These are phyloP conservation scores for Rhingia rostrata DNA, from an alignment of 2,888 invertebrate genomes.

Conservation along the genomic window DNA sequence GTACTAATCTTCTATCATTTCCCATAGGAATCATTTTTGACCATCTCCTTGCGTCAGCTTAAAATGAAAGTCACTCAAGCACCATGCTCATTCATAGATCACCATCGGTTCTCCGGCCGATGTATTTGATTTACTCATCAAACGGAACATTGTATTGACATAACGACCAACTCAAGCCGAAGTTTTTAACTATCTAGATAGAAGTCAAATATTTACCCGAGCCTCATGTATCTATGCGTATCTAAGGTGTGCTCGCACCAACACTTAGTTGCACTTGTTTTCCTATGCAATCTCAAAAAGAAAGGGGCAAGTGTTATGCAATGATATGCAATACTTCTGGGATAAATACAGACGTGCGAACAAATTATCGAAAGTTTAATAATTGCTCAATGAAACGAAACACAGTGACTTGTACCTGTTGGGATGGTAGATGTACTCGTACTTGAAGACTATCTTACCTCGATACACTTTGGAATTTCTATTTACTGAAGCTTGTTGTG, in stretches of 20 bases:
- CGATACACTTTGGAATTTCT: slow-evolving; percentile 60
- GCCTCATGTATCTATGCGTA: slow-evolving; percentile 23
- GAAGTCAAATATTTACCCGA: slow-evolving; percentile 62
- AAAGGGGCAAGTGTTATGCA: slow-evolving; percentile 35
- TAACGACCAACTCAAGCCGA: slow-evolving; percentile 34
- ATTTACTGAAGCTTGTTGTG: slow-evolving; percentile 61
- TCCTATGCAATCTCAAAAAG: slow-evolving; percentile 26
- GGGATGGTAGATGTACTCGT: too few relatives aligned
- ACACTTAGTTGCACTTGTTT: slow-evolving; percentile 44
- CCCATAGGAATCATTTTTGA: slow-evolving; percentile 7
- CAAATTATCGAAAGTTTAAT: slow-evolving; percentile 68
- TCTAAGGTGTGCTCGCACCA: background rate
- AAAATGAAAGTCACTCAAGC: slow-evolving; percentile 26
- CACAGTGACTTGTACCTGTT: background rate
- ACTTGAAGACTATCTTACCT: slow-evolving; percentile 41
- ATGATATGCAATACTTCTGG: slow-evolving; percentile 26
- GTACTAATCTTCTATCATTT: slow-evolving; percentile 8
- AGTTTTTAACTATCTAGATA: slow-evolving; percentile 32
- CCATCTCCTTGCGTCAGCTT: slow-evolving; percentile 6
- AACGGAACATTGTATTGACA: slow-evolving; percentile 60
- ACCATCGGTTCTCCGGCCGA: slow-evolving; percentile 15
- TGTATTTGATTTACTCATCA: slow-evolving; percentile 58
- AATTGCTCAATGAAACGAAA: slow-evolving; percentile 58
- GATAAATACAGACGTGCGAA: slow-evolving; percentile 35
- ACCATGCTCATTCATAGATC: background rate